Evolutionary conservation across 1,140 invertebrate genomes (phyloP).

Genomic region (Nomia melanderi): DNA sequence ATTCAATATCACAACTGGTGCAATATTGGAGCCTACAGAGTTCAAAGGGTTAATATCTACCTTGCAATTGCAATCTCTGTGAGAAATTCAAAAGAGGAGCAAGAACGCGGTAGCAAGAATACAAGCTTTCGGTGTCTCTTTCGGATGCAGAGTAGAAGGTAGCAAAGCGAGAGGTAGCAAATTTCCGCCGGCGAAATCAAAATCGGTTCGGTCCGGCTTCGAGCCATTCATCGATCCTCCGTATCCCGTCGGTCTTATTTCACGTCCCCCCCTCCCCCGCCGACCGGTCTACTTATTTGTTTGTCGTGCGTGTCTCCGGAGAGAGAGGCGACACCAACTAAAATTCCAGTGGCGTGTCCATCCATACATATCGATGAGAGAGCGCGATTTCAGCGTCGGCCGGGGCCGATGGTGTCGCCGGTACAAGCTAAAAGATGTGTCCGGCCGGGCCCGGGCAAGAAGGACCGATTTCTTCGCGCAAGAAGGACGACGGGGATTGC

Average conservation of each 20-base stretch:
- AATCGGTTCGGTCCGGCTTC: not conserved
- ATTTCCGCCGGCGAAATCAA: slow-evolving; percentile 16
- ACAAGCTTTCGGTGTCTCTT: no score
- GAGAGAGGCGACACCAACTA: slow-evolving; percentile 73
- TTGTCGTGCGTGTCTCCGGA: slow-evolving; percentile 45
- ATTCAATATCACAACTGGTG: no score
- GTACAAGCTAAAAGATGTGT: slow-evolving; percentile 74
- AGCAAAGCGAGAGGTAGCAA: no score
- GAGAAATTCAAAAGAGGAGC: no score
- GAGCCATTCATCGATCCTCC: slow-evolving; percentile 38
- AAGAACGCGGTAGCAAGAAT: no score
- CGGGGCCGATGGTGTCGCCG: slow-evolving; percentile 67
- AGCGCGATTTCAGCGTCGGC: slow-evolving; percentile 53
- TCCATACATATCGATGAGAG: slow-evolving; percentile 78
- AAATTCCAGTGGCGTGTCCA: slow-evolving; percentile 78
- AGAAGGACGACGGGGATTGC: slow-evolving; percentile 71
- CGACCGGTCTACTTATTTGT: slow-evolving; percentile 69
- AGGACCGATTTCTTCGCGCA: slow-evolving; percentile 70
- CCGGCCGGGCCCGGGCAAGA: slow-evolving; percentile 69
- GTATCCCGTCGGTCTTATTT: slow-evolving; percentile 32
- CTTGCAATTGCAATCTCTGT: no score
- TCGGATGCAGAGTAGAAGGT: no score
- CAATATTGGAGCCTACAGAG: no score
- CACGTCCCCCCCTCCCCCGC: slow-evolving; percentile 35
- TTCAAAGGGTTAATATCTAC: no score